phyloP scores from a whole-genome alignment of 2,797 vertebrate species.

The Poecilia picta region DNA sequence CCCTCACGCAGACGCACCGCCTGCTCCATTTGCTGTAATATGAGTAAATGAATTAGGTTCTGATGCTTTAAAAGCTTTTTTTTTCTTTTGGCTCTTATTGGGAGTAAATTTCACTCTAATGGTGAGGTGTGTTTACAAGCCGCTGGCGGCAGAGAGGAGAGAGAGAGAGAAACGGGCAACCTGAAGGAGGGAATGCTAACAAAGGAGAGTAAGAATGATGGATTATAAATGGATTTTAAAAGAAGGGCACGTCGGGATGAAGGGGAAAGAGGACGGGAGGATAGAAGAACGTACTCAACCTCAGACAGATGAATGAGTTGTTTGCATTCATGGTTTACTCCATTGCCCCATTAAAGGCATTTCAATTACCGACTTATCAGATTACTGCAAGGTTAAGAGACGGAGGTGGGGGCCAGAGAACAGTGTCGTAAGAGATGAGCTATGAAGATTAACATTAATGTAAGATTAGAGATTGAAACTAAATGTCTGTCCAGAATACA shows the following conservation, averaged over 20 bases:
- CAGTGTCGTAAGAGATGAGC: neutral
- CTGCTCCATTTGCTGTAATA: conserved; percentile 58
- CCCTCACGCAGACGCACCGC: conserved; percentile 31
- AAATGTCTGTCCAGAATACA: neutral
- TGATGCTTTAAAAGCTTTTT: conserved; percentile 68
- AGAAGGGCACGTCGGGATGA: conserved; percentile 3
- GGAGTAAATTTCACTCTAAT: conserved; percentile 61
- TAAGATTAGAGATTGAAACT: neutral
- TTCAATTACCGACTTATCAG: conserved; percentile 72
- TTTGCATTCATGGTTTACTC: conserved; percentile 31
- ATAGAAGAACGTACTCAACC: neutral
- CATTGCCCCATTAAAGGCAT: conserved; percentile 50
- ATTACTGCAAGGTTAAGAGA: conserved; percentile 50
- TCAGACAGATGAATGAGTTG: conserved; percentile 28
- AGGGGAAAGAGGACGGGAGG: neutral
- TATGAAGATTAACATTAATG: neutral
- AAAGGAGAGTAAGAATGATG: neutral
- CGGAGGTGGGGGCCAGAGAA: neutral
- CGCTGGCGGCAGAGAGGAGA: conserved; percentile 19
- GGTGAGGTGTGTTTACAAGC: conserved; percentile 55
- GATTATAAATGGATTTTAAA: conserved; percentile 28
- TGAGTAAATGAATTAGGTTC: conserved; percentile 61
- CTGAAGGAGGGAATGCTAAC: neutral
- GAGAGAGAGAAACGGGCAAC: conserved; percentile 9
- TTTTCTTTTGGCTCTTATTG: conserved; percentile 41